Base-by-base conservation (phyloP, 2,797 vertebrate species). In the Anolis apletophallus region DNA sequence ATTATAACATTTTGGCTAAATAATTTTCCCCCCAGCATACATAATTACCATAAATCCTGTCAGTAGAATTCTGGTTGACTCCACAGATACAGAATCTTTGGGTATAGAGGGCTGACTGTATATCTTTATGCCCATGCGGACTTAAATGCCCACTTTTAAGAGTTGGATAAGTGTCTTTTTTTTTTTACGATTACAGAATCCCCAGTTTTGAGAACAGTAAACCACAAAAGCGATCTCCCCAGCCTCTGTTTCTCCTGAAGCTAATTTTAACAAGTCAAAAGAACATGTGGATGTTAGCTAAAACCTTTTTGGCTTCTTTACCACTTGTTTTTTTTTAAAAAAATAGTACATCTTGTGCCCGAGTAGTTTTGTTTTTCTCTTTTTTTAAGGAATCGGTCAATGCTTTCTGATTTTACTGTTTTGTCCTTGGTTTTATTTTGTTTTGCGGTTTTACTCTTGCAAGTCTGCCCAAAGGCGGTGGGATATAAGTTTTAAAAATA, bases 241-340 rank as follows among this genome's bases (percentile, higher is more conserved):
- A 59, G 55, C 13, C 29, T 29, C 61, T 64, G 61, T 64, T 87
- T 82, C 29, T 9, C 9, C 36, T 77, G 12, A 57, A 76, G 46
- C 36, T 76, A 69, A 67, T 82, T 69, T 57, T 82, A 82, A 82
- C 64, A 69, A 59, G 61, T 76, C 40, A n/a, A 73, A 86, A 61
- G 77, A 61, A 72, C 55, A 50, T 8, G 36, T 61, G 57, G n/a
- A 40, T 68, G 17, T 67, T n/a, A 46, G n/a, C 50, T 16, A 68
- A 67, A 23, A 26, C 36, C 6, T 81, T 81, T 81, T 68, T 69
- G 64, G 85, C 52, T 67, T 75, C 32, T 64, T 64, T 29, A 34
- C 14, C 26, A 40, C 32, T 52, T n/a, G 50, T 54, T 75, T 86
- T 50, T 87, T 76, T 82, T 57, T 68, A 81, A n/a, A n/a, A n/a